Percentiles rank a stretch among this genome's conserved stretches.
phyloP scores from a whole-genome alignment of 2,888 invertebrate species.

The Lepidocyrtoides sp. region DNA sequence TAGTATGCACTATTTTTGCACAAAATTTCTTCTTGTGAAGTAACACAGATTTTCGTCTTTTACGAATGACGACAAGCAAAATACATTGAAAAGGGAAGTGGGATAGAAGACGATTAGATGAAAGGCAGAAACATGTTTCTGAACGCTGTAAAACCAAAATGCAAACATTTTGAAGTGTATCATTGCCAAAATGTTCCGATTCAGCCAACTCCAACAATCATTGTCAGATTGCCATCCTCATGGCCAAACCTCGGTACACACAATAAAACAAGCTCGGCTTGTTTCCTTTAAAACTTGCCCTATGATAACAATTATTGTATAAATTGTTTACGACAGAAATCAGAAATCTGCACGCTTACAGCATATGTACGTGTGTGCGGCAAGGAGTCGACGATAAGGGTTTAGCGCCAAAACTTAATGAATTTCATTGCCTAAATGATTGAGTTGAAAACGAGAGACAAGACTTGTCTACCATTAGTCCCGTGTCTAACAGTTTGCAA shows the following conservation, averaged over 20 bases:
- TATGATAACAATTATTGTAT: constrained; percentile 1
- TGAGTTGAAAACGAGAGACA: neutral
- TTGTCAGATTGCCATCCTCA: constrained; percentile 6
- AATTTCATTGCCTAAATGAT: constrained; percentile 49
- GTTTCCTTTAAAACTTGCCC: constrained; percentile 19
- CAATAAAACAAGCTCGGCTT: constrained; percentile 7
- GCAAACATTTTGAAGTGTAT: constrained; percentile 18
- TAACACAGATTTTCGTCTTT: constrained; percentile 40
- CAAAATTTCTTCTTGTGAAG: constrained; percentile 13
- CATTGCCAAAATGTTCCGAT: constrained; percentile 26
- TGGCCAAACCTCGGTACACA: neutral
- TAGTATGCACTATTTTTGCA: constrained; percentile 42
- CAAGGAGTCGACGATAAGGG: neutral
- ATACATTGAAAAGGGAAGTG: neutral
- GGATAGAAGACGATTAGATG: neutral
- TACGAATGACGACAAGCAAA: neutral
- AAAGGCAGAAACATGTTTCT: neutral
- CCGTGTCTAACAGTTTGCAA: constrained; percentile 43
- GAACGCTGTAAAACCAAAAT: constrained; percentile 15
- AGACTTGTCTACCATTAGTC: constrained; percentile 25
- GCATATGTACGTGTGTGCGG: neutral
- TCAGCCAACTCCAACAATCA: constrained; percentile 34
- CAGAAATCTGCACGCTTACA: neutral
- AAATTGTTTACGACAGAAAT: constrained; percentile 35
- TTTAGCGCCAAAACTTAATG: constrained; percentile 47